Percentiles rank a stretch among this genome's conserved stretches.
phyloP scores from a whole-genome alignment of 2,113 vertebrate species.

The Dipodomys merriami region DNA sequence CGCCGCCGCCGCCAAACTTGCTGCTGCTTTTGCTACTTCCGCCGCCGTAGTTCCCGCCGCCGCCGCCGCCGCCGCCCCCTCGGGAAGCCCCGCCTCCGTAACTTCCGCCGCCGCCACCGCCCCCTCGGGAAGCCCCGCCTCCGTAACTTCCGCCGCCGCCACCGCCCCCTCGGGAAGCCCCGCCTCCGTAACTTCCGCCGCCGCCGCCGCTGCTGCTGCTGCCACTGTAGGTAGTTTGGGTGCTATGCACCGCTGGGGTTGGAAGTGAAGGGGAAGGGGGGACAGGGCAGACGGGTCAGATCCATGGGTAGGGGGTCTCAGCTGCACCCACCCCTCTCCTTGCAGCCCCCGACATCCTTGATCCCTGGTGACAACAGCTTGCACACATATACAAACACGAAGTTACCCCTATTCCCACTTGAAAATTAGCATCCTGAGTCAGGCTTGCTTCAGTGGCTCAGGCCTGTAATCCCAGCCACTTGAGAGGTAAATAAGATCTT shows the following conservation, averaged over 20 bases:
- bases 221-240: constrained; percentile 62
- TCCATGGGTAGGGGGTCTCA: rapidly evolving
- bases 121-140: background rate
- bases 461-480: no score
- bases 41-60: background rate
- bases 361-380: background rate
- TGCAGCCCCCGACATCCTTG: background rate
- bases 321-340: background rate
- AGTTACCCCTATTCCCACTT: background rate
- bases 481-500: no score
- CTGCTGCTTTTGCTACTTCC: constrained; percentile 10
- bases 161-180: background rate
- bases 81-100: background rate
- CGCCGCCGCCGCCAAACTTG: background rate
- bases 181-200: no score
- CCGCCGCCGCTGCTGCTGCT: constrained; percentile 36
- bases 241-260: constrained; percentile 86
- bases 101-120: background rate
- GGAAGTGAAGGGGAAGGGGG: background rate
- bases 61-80: background rate
- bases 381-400: background rate
- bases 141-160: background rate
- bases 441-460: background rate
- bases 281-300: rapidly evolving
- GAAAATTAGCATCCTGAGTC: background rate